Percentiles rank a stretch among this genome's conserved stretches.
These are phyloP conservation scores for Tipula confusa DNA, from an alignment of 2,888 invertebrate genomes.

Conservation along the genomic window DNA sequence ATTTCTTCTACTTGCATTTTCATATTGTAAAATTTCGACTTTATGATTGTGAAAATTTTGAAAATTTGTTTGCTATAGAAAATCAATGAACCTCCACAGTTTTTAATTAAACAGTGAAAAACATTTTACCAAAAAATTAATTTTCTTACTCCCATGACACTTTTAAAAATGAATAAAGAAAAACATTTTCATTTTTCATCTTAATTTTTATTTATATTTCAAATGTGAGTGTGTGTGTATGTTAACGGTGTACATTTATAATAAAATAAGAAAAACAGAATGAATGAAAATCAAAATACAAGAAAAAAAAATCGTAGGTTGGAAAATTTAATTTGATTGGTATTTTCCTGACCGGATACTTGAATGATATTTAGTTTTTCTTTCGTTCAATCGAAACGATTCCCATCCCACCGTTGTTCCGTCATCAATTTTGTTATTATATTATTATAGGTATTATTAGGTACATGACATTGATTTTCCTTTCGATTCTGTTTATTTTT, in stretches of 20 bases:
- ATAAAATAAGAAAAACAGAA: neutral
- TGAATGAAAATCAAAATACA: too few relatives aligned
- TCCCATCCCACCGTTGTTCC: neutral
- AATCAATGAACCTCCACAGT: neutral
- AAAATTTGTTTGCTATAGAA: neutral
- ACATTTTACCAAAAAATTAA: neutral
- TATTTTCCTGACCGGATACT: constrained; percentile 20
- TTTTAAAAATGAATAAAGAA: neutral
- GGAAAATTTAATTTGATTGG: neutral
- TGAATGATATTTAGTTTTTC: constrained; percentile 12
- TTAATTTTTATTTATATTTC: neutral
- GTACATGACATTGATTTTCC: neutral
- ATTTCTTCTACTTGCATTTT: too few relatives aligned
- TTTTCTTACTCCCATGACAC: neutral
- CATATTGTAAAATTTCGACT: neutral
- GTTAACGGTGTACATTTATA: neutral
- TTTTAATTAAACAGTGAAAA: constrained; percentile 6
- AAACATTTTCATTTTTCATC: neutral
- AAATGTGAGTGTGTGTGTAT: neutral
- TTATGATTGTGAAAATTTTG: neutral
- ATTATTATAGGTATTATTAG: neutral
- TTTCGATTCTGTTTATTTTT: neutral
- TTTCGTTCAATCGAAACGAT: neutral
- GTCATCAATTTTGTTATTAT: neutral
- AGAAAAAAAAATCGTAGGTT: neutral